phyloP scores from a whole-genome alignment of 1,140 invertebrate species.

The Saccostrea echinata region DNA sequence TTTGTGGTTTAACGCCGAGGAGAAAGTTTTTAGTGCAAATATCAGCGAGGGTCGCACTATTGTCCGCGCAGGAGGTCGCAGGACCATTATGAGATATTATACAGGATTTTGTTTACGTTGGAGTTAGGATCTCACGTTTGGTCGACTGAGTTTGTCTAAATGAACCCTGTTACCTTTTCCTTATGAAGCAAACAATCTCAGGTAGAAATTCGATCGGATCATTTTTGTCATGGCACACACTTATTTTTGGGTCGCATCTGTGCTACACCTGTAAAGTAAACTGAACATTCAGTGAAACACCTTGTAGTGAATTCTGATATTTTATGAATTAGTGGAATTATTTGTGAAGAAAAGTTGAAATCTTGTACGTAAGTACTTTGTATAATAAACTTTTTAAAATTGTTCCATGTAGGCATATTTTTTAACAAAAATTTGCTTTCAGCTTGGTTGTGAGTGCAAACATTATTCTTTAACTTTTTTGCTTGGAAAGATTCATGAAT shows the following conservation, averaged over 20 bases:
- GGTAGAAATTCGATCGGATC: slow-evolving; percentile 25
- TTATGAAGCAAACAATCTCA: not conserved
- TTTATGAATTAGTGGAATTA: not conserved
- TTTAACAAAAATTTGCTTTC: too few relatives aligned
- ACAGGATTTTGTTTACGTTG: slow-evolving; percentile 6
- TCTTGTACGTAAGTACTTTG: not conserved
- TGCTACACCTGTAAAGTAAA: not conserved
- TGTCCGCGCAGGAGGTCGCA: not conserved
- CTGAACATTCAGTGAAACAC: not conserved
- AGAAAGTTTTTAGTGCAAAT: slow-evolving; percentile 35
- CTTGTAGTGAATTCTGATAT: not conserved
- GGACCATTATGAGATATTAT: slow-evolving; percentile 30
- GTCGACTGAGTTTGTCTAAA: slow-evolving; percentile 10
- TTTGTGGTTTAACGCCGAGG: slow-evolving; percentile 24
- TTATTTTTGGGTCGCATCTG: not conserved
- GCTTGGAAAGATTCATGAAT: too few relatives aligned
- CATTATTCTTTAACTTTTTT: too few relatives aligned
- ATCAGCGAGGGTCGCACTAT: slow-evolving; percentile 8
- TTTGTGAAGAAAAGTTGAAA: not conserved
- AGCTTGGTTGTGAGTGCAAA: too few relatives aligned
- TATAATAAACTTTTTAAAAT: not conserved
- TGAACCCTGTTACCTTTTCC: slow-evolving; percentile 6
- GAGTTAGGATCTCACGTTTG: slow-evolving; percentile 22
- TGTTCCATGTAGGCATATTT: too few relatives aligned
- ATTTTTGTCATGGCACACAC: not conserved